Percentiles rank a stretch among this genome's conserved stretches.
Evolutionary conservation across 2,888 invertebrate species (phyloP).

Genomic region (Oasisia sp.): DNA sequence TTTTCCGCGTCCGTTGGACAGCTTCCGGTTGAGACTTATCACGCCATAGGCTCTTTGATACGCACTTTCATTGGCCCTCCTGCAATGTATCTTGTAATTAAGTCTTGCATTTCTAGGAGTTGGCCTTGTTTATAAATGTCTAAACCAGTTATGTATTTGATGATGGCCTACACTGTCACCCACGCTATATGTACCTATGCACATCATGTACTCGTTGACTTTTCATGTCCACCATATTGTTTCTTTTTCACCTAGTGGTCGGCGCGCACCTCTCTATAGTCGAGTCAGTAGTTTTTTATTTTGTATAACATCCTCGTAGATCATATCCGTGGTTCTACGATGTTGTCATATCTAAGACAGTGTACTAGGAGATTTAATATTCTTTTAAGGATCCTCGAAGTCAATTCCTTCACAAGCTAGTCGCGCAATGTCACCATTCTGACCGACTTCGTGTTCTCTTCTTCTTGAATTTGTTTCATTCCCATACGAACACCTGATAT

Average conservation of each 20-base stretch:
- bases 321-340: background rate
- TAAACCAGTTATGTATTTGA: background rate
- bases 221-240: background rate
- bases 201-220: background rate
- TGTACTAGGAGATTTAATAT: background rate
- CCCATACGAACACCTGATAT: too few relatives aligned
- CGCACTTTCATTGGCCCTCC: background rate
- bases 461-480: too few relatives aligned
- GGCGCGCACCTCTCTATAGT: background rate
- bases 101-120: background rate
- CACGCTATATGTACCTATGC: background rate
- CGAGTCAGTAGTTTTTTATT: background rate
- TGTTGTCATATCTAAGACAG: background rate
- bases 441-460: too few relatives aligned
- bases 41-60: background rate
- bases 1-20: background rate
- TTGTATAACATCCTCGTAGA: background rate
- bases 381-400: background rate
- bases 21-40: background rate
- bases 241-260: background rate
- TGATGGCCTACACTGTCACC: background rate
- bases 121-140: slow-evolving; percentile 5
- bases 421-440: too few relatives aligned
- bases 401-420: background rate
- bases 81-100: background rate